These are phyloP conservation scores for Coleophora flavipennella DNA, from an alignment of 2,888 invertebrate species.

Conservation along the genomic window DNA sequence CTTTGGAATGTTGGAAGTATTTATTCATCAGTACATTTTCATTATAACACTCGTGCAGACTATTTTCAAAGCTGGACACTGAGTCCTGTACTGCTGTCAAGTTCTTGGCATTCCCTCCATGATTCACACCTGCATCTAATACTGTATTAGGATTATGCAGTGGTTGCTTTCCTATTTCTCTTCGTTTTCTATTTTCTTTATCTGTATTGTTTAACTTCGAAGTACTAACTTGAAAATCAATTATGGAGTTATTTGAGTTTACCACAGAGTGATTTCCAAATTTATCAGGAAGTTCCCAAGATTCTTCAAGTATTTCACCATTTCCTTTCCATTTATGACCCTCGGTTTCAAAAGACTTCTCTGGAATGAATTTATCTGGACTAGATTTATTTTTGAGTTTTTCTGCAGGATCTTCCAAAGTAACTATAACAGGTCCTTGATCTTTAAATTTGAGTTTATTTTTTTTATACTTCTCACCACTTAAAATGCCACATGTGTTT, in stretches of 20 bases:
- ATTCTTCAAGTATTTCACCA: neutral
- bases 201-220: conserved; percentile 5
- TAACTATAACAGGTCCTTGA: conserved; percentile 69
- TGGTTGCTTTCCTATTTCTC: conserved; percentile 37
- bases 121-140: conserved; percentile 81
- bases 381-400: conserved; percentile 17
- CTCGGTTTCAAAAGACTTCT: too few species aligned
- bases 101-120: conserved; percentile 82
- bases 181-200: conserved; percentile 24
- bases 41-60: conserved; percentile 81
- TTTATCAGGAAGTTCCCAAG: neutral
- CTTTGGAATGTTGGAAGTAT: conserved; percentile 78
- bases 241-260: neutral
- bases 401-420: conserved; percentile 44
- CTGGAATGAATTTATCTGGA: conserved; percentile 2
- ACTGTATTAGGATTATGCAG: conserved; percentile 65
- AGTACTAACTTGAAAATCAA: conserved; percentile 5
- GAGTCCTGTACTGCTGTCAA: conserved; percentile 75
- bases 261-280: neutral
- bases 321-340: neutral
- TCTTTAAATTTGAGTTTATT: conserved; percentile 73
- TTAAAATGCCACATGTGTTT: conserved; percentile 83
- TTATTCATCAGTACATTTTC: conserved; percentile 82
- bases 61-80: conserved; percentile 88
- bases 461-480: conserved; percentile 77